These are phyloP conservation scores for Coptotermes formosanus DNA, from an alignment of 1,140 invertebrate genomes.

Conservation along the genomic window DNA sequence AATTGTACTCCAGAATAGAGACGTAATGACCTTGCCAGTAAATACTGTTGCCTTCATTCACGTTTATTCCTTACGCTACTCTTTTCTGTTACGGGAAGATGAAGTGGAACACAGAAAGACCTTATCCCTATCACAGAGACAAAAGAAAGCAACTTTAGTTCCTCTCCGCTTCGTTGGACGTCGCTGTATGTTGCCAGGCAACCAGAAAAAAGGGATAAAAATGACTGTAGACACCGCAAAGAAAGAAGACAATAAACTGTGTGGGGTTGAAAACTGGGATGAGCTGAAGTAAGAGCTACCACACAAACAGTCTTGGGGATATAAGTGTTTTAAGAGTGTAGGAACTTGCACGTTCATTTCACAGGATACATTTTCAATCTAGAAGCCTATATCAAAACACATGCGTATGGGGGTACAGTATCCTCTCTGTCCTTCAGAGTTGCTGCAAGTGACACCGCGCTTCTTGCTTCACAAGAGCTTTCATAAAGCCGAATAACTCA, in stretches of 20 bases:
- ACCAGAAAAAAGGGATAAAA: neutral
- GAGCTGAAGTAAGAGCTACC: neutral
- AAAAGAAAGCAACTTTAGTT: neutral
- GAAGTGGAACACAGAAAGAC: neutral
- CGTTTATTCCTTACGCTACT: neutral
- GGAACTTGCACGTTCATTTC: neutral
- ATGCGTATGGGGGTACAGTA: no score
- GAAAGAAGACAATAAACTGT: neutral
- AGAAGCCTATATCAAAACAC: no score
- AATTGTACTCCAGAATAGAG: neutral
- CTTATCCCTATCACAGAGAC: neutral
- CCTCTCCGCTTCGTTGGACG: neutral
- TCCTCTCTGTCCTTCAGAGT: no score
- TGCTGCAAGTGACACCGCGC: no score
- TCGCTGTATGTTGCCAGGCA: neutral
- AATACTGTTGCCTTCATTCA: neutral
- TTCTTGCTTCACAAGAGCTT: no score
- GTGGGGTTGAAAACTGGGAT: neutral
- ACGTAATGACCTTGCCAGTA: neutral
- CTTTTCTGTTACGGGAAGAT: neutral
- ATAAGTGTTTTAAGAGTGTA: neutral
- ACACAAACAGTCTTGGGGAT: neutral
- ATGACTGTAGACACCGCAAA: neutral
- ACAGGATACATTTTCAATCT: no score
- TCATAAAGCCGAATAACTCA: no score